Percentiles rank a stretch among this genome's conserved stretches.
phyloP scores from a whole-genome alignment of 2,888 invertebrate genomes.

The Lepidonotus clava region DNA sequence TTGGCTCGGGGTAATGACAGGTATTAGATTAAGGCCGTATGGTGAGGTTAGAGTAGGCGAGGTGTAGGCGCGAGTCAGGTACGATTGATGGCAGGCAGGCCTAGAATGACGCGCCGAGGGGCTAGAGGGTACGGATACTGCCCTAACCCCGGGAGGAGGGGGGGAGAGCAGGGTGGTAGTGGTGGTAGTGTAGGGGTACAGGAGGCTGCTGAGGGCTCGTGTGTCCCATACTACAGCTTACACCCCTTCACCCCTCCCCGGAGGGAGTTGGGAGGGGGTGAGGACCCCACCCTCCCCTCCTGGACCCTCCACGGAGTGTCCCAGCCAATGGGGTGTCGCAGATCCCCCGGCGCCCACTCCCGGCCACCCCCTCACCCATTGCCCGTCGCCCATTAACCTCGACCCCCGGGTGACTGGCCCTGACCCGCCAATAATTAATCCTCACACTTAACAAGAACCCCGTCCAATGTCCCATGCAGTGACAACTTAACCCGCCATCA shows the following conservation, averaged over 20 bases:
- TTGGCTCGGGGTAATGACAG: constrained; percentile 16
- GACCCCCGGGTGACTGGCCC: background rate
- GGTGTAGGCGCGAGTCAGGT: background rate
- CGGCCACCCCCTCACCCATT: background rate
- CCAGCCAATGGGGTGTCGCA: constrained; percentile 34
- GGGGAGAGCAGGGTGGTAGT: background rate
- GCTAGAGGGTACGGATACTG: too few species aligned
- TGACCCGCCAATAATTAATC: constrained; percentile 48
- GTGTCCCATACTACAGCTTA: too few species aligned
- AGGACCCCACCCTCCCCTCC: background rate
- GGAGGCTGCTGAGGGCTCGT: too few species aligned
- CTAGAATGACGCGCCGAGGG: too few species aligned
- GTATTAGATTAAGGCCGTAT: background rate
- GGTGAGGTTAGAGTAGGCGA: background rate
- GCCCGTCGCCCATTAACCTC: constrained; percentile 24
- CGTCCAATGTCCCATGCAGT: background rate
- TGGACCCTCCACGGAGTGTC: constrained; percentile 21
- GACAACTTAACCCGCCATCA: too few species aligned
- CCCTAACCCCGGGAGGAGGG: background rate
- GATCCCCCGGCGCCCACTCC: background rate
- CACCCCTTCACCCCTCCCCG: too few species aligned
- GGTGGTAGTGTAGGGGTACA: background rate
- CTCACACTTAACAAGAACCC: constrained; percentile 36
- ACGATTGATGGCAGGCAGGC: background rate
- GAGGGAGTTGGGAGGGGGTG: background rate